Evolutionary conservation across 2,888 invertebrate genomes (phyloP).

Genomic region (Rhagonycha fulva): DNA sequence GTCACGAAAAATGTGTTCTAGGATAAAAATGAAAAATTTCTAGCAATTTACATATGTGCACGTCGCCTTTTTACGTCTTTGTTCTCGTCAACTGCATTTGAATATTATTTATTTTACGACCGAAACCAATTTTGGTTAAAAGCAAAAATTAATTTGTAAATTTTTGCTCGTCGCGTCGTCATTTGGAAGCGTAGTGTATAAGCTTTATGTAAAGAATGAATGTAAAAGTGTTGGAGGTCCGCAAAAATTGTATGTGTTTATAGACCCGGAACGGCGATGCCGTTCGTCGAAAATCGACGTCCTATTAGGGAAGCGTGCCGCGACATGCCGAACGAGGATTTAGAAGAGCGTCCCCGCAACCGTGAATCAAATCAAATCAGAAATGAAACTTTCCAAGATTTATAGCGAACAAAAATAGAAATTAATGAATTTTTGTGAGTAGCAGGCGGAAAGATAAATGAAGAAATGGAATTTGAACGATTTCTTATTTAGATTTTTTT

Average conservation of each 20-base stretch:
- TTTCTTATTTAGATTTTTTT: constrained; percentile 27
- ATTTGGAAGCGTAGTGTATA: background rate
- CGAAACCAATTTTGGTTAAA: background rate
- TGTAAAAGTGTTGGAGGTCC: background rate
- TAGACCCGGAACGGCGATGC: constrained; percentile 9
- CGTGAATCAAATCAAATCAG: constrained; percentile 42
- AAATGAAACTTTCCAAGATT: constrained; percentile 45
- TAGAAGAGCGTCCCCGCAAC: constrained; percentile 35
- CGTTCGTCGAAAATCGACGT: constrained; percentile 22
- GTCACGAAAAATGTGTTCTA: constrained; percentile 6
- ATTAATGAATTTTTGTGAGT: constrained; percentile 44
- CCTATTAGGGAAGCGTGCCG: constrained; percentile 48
- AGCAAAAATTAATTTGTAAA: background rate
- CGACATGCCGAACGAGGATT: constrained; percentile 49
- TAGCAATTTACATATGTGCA: background rate
- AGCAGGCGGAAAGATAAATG: constrained; percentile 25
- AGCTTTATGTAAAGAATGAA: constrained; percentile 1
- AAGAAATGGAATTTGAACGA: constrained; percentile 29
- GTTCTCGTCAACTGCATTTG: background rate
- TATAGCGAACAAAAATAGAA: constrained; percentile 46
- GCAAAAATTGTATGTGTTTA: background rate
- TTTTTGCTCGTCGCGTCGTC: background rate
- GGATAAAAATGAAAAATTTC: constrained; percentile 4
- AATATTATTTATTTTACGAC: background rate
- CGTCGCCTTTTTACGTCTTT: background rate